Conservation (phyloP, 2,113 vertebrate genomes). For the Anas platyrhynchos region DNA sequence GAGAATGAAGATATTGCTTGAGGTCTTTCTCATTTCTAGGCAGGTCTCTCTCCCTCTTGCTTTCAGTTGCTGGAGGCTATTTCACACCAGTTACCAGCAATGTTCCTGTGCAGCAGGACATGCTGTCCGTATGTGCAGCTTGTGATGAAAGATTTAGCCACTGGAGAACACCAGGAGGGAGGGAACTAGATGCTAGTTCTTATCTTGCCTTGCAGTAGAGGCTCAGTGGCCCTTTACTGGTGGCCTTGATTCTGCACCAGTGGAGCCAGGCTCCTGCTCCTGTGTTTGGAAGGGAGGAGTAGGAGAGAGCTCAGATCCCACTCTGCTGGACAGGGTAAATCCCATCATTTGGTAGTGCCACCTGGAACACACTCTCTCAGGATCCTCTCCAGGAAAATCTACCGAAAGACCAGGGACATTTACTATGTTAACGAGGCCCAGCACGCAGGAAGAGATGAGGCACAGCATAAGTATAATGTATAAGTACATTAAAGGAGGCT, state of each 20-base stretch:
- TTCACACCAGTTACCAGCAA: not conserved
- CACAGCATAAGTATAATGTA: not conserved
- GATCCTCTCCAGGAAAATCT: not conserved
- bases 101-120: not conserved
- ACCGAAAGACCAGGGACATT: not conserved
- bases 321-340: not conserved
- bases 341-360: not conserved
- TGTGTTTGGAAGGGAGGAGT: not conserved
- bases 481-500: no score
- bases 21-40: not conserved
- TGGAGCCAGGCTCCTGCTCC: not conserved
- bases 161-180: conserved; percentile 11
- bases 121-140: not conserved
- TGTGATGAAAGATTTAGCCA: conserved; percentile 18
- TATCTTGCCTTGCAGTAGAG: not conserved
- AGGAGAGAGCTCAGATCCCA: not conserved
- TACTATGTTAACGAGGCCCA: not conserved
- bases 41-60: not conserved
- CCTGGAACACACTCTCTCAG: not conserved
- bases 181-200: not conserved
- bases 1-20: not conserved
- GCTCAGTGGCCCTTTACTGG: not conserved
- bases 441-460: not conserved
- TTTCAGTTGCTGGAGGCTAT: not conserved
- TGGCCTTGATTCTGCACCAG: not conserved